Base-by-base conservation (phyloP, 2,888 invertebrate species). In the Auanema sp. region DNA sequence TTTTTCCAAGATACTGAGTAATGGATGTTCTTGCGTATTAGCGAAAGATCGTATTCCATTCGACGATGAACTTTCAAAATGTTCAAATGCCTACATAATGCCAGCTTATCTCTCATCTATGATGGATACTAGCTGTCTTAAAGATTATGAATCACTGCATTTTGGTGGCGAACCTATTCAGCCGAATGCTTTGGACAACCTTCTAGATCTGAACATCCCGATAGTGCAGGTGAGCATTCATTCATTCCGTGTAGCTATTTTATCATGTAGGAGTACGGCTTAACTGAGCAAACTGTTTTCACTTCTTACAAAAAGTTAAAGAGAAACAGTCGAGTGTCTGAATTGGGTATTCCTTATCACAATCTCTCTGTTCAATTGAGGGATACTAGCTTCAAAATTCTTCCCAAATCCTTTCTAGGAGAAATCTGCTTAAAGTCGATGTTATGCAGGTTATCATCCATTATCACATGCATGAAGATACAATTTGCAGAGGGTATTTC, bases 211-310 rank as follows among this genome's bases (percentile, higher is more conserved):
- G 6, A 47, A 24, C 18, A 50, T 52, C 10, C 23, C 14, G 12
- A n/a, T 47, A 1, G 51, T 49, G 18, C 58, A 63, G 51, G 62
- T 62, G 47, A 16, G 21, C 6, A 47, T 5, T 6, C 8, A 5
- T 6, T 18, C 4, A 5, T 18, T 6, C 8, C 47, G 8, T 18
- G 4, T 5, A 18, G 8, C 8, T 5, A 47, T 5, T 24, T 14
- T 12, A 51, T 59, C 16, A 50, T 71, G 25, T 74, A 79, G 56
- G 75, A 79, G 40, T 79, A 68, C 54, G 79, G 79, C 8, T 61
- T 78, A 16, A 78, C 79, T 1, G 79, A 79, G 52, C 79, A 78
- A 53, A 67, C 78, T 11, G 73, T 79, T 25, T 79, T 78, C 62
- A 69, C 79, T 1, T 60, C 70, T 16, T 60, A 59, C 12, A 52